A percentile compares a stretch with the other conserved stretches of the same genome.
Evolutionary conservation across 2,888 invertebrate genomes (phyloP).

Genomic region (Papilio demoleus): DNA sequence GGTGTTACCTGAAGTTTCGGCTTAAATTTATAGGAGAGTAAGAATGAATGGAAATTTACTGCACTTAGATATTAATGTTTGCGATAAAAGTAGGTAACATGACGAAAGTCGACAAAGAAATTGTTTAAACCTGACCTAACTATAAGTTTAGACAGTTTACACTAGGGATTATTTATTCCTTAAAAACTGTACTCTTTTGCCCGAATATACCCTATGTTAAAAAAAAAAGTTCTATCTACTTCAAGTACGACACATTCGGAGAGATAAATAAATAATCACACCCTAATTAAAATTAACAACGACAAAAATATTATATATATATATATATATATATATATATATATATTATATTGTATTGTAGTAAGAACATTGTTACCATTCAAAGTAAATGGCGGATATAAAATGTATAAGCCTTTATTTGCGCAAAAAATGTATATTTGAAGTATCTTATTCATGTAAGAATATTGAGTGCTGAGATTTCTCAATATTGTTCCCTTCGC

Average conservation of each 20-base stretch:
- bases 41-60: constrained; percentile 15
- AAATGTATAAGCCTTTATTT: constrained; percentile 19
- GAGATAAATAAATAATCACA: no score
- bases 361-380: background rate
- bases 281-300: background rate
- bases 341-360: no score
- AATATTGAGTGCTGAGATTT: constrained; percentile 21
- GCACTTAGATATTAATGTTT: background rate
- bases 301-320: background rate
- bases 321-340: no score
- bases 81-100: background rate
- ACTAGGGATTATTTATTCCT: no score
- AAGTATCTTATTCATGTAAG: constrained; percentile 19
- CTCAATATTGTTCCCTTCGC: constrained; percentile 11
- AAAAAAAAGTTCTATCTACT: no score
- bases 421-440: constrained; percentile 13
- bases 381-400: constrained; percentile 2
- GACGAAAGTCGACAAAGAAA: no score
- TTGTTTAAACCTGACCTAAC: background rate
- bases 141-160: background rate
- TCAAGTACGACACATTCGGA: no score
- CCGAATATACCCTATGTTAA: no score
- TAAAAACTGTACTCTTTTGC: no score
- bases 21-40: constrained; percentile 26
- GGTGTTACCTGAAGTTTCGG: constrained; percentile 19